Evolutionary conservation across 2,113 vertebrate genomes (phyloP), one percentile per base, ranked within the genome.

Genomic region (Tonatia bakeri): DNA sequence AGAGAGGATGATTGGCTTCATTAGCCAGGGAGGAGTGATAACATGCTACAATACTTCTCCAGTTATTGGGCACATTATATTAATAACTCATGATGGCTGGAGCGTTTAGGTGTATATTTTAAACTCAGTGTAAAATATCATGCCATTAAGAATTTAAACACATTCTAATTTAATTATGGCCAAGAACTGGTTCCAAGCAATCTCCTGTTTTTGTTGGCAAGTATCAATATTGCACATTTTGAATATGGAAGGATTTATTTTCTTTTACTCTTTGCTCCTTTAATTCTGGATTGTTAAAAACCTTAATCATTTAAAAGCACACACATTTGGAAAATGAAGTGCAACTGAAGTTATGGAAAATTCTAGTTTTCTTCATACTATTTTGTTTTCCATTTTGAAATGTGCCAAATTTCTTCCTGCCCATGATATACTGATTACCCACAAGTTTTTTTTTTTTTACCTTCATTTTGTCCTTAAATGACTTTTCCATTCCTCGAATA

Each of bases 91-190:
- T 92, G 96, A 97, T 97, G 95, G 93, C 91, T 97, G 47, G 31
- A 97, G 96, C 97, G 90, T 98, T 97, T 96, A 97, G 97, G 95
- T 98, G 80, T 97, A 81, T 96, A 95, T 97, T 98, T 98, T 90
- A 97, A 95, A 93, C 94, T 84, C 75, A 45, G 83, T 97, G 91
- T 97, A 97, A 97, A 98, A 98, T 96, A 89, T 94, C 89, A 92
- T 85, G 84, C 97, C 89, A 97, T 97, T 97, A 97, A 96, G 95
- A 96, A 97, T 97, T 98, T 98, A 97, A 97, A 97, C 97, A 97
- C 96, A 94, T 97, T 97, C 96, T 98, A 98, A 97, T 96, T 98
- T 97, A 97, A 97, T 98, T 98, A 98, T 75, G 87, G 95, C 70
- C 31, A 64, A 96, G 95, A 94, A 72, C 70, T 95, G 79, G 81